phyloP scores from a whole-genome alignment of 2,797 vertebrate species.

The Luscinia luscinia region DNA sequence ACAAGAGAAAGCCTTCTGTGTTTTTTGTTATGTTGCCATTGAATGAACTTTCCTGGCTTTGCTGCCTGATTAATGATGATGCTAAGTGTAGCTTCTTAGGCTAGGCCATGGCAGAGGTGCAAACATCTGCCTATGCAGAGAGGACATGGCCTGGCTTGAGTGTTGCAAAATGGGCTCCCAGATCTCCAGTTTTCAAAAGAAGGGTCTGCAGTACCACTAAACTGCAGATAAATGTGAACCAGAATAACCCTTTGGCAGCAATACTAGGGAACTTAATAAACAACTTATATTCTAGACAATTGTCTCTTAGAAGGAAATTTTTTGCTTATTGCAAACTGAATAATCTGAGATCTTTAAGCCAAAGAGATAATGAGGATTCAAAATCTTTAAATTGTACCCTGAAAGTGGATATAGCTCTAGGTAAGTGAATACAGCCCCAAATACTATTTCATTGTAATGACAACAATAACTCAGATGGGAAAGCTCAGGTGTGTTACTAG shows the following conservation, averaged over 20 bases:
- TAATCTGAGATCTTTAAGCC: neutral
- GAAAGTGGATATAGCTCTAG: neutral
- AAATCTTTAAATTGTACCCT: neutral
- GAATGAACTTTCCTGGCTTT: neutral
- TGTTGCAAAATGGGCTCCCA: neutral
- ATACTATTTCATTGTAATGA: neutral
- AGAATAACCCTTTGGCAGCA: neutral
- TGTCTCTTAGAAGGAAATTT: neutral
- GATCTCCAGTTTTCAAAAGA: neutral
- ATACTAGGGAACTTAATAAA: fast-evolving
- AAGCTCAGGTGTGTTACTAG: neutral
- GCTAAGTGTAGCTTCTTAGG: neutral
- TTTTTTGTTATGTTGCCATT: neutral
- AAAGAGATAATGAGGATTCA: neutral
- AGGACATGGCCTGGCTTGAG: neutral
- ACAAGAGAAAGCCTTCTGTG: neutral
- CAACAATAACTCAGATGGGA: neutral
- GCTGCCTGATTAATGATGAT: neutral
- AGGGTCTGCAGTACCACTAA: neutral
- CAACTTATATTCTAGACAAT: neutral
- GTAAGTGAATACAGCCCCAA: neutral
- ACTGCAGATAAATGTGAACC: neutral
- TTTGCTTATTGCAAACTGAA: neutral
- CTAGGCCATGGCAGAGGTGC: fast-evolving
- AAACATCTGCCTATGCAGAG: neutral